Evolutionary conservation across 2,113 vertebrate genomes (phyloP).

Genomic region (Cyprinodon variegatus): DNA sequence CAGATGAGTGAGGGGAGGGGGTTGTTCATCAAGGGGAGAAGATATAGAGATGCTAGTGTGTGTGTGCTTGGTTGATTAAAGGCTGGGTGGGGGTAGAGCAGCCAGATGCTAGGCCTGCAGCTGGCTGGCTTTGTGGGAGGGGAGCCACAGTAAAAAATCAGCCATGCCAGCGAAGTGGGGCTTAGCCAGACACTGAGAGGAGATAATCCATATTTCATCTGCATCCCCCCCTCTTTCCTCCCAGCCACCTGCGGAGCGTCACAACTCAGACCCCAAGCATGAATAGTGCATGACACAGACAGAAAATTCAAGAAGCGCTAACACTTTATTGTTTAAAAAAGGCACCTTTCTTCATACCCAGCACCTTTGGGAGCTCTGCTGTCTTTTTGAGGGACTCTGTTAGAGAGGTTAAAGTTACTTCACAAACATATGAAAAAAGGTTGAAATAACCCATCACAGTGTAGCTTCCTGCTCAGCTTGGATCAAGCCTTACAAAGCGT

Average conservation of each 20-base stretch:
- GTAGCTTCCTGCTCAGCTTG: slow-evolving; percentile 28
- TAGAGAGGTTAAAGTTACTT: slow-evolving; percentile 14
- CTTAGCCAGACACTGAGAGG: slow-evolving; percentile 67
- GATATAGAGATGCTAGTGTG: slow-evolving; percentile 38
- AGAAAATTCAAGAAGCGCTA: slow-evolving; percentile 38
- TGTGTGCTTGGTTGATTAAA: slow-evolving; percentile 63
- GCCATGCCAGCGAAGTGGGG: slow-evolving; percentile 57
- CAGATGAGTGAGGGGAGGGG: slow-evolving; percentile 1
- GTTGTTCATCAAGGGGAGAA: slow-evolving; percentile 22
- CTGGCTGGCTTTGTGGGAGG: slow-evolving; percentile 65
- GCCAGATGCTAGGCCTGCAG: slow-evolving; percentile 66
- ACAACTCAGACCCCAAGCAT: slow-evolving; percentile 55
- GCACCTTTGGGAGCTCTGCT: slow-evolving; percentile 40
- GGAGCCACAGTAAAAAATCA: slow-evolving; percentile 55
- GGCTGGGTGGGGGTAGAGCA: slow-evolving; percentile 42
- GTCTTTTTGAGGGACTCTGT: slow-evolving; percentile 30
- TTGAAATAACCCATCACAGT: slow-evolving; percentile 12
- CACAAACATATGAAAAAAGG: neutral
- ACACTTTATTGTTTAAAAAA: slow-evolving; percentile 32
- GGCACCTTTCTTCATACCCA: slow-evolving; percentile 16
- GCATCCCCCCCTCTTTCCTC: slow-evolving; percentile 57
- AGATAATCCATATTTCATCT: slow-evolving; percentile 79
- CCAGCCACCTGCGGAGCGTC: slow-evolving; percentile 64
- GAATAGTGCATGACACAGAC: slow-evolving; percentile 62
- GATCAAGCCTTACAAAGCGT: slow-evolving; percentile 40